phyloP scores from a whole-genome alignment of 2,113 vertebrate species.

The Festucalex cinctus region DNA sequence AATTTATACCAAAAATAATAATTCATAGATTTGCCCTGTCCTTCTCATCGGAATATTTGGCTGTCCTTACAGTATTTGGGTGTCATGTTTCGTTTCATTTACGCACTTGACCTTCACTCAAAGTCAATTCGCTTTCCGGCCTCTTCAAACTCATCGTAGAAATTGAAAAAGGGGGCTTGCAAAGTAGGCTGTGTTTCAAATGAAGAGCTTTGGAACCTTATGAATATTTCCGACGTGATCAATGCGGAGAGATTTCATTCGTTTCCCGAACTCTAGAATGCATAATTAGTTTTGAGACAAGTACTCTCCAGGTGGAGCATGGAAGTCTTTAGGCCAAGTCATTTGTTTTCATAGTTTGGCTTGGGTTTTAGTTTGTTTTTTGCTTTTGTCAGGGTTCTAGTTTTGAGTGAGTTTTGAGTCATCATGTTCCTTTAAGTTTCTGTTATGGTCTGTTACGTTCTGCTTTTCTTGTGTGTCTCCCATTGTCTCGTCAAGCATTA shows the following conservation, averaged over 20 bases:
- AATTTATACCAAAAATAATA: not conserved
- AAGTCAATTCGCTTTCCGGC: not conserved
- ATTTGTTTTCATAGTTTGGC: not conserved
- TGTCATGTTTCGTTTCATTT: not conserved
- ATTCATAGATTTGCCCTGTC: not conserved
- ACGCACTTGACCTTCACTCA: not conserved
- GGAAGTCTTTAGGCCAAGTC: too few relatives aligned
- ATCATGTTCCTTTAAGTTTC: too few relatives aligned
- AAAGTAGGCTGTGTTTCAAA: not conserved
- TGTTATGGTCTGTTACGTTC: too few relatives aligned
- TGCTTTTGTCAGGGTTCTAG: too few relatives aligned
- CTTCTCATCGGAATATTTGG: not conserved
- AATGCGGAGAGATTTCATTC: not conserved
- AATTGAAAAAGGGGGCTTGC: not conserved
- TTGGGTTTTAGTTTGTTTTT: too few relatives aligned
- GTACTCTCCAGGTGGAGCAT: not conserved
- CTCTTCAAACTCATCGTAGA: not conserved
- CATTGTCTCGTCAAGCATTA: too few relatives aligned
- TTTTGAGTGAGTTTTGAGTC: too few relatives aligned
- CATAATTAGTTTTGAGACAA: not conserved
- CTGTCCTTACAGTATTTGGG: conserved; percentile 3
- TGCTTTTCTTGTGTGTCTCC: too few relatives aligned
- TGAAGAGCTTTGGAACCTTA: not conserved
- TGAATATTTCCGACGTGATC: not conserved
- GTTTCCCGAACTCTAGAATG: too few relatives aligned